Conservation (phyloP, 2,797 vertebrate species). For the Sebastes oblongus region DNA sequence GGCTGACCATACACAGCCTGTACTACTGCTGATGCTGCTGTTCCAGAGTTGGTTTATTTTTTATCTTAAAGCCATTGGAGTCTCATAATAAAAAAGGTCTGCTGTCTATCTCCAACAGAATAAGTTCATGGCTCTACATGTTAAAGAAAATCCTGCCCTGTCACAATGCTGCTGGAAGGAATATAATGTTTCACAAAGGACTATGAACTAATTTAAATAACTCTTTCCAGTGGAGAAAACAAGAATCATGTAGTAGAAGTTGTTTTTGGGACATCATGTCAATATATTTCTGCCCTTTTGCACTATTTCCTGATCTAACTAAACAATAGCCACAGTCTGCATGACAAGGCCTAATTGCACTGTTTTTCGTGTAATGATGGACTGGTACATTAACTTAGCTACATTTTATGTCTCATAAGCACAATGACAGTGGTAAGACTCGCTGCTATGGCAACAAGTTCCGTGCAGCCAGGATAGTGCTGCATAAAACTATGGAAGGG, state of each 20-base stretch:
- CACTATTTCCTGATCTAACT: background rate
- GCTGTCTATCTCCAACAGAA: conserved; percentile 7
- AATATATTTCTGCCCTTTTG: background rate
- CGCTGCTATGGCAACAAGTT: conserved; percentile 64
- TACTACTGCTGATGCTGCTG: background rate
- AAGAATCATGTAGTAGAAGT: background rate
- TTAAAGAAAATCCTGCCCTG: background rate
- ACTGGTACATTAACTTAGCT: conserved; percentile 16
- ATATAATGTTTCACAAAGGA: conserved; percentile 1
- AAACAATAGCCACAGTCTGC: conserved; percentile 12
- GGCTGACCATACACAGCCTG: conserved; percentile 12
- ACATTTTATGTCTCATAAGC: conserved; percentile 41
- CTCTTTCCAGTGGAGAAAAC: background rate
- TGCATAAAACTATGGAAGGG: conserved; percentile 19
- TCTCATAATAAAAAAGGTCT: conserved; percentile 22
- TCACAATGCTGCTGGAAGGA: background rate
- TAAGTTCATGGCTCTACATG: background rate
- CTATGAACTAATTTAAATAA: background rate
- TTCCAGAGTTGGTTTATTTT: background rate
- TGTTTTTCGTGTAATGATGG: conserved; percentile 3
- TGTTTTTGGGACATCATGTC: background rate
- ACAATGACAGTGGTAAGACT: conserved; percentile 37
- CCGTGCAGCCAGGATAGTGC: background rate
- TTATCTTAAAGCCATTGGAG: conserved; percentile 17
- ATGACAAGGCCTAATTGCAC: conserved; percentile 11